Evolutionary conservation across 2,888 invertebrate genomes (phyloP).

Genomic region (Eretmocerus hayati): DNA sequence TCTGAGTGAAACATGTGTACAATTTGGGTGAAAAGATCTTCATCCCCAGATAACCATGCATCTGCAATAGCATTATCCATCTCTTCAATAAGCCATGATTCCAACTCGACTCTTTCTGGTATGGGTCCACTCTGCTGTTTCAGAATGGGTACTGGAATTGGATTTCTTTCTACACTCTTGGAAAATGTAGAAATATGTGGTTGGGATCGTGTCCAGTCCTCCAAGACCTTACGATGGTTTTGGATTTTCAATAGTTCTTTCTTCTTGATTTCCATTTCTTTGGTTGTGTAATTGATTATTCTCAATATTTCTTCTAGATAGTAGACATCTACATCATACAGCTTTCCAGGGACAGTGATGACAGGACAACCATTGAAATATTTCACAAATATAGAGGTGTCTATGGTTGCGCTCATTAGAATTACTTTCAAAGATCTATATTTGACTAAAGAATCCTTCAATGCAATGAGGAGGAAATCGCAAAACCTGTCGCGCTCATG

Average conservation of each 20-base stretch:
- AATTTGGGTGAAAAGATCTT: conserved; percentile 67
- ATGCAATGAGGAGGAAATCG: conserved; percentile 83
- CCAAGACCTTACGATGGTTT: conserved; percentile 41
- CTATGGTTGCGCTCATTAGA: conserved; percentile 93
- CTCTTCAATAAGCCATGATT: conserved; percentile 52
- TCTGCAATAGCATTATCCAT: conserved; percentile 64
- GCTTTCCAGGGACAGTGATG: conserved; percentile 68
- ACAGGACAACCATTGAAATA: conserved; percentile 80
- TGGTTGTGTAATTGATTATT: conserved; percentile 53
- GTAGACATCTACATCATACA: conserved; percentile 66
- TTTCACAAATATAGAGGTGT: conserved; percentile 69
- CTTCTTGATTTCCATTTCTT: conserved; percentile 47
- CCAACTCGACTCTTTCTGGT: conserved; percentile 49
- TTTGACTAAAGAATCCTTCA: conserved; percentile 66
- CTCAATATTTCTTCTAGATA: conserved; percentile 76
- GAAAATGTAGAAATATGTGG: conserved; percentile 24
- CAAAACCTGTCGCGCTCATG: conserved; percentile 91
- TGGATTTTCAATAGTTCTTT: conserved; percentile 40
- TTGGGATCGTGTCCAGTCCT: conserved; percentile 43
- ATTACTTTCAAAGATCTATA: conserved; percentile 71
- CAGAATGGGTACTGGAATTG: conserved; percentile 35
- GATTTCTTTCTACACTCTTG: conserved; percentile 26
- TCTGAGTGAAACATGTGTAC: conserved; percentile 73
- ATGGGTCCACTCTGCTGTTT: conserved; percentile 39
- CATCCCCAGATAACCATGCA: conserved; percentile 52